Base-by-base conservation (phyloP, 2,113 vertebrate species). In the Merops nubicus region DNA sequence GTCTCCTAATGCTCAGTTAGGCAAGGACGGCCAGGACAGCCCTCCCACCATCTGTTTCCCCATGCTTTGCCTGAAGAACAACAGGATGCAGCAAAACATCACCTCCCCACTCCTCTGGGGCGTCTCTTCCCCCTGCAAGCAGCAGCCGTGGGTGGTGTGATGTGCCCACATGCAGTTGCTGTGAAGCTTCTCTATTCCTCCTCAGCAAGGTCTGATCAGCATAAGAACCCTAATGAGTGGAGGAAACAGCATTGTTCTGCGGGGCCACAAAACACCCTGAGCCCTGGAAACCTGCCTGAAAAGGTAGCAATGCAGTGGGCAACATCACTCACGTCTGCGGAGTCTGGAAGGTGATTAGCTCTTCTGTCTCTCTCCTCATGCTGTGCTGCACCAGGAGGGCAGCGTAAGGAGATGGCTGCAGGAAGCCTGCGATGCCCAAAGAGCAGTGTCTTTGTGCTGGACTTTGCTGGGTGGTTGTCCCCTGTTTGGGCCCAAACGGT, bases 81-180 rank as follows among this genome's bases (percentile, higher is more conserved):
- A 57, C 1, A 2, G 45, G 38, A 84, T 54, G 36, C 34, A 92
- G 56, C 54, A 63, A 65, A 84, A 50, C 28, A 42, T 25, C 47
- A 34, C 33, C n/a, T 78, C 50, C 6, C 47, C 2, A 9, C n/a
- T 77, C 67, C 15, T 26, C 43, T 0, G 0, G 54, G n/a, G 25
- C 4, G 4, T 56, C 40, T 33, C 29, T 84, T 17, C 59, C 51
- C 45, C n/a, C 47, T 26, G 45, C 26, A 79, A 56, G 72, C 48
- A 72, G 65, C 60, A 91, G 38, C 5, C 18, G 40, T 0, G 0
- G 50, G 87, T 0, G 15, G 77, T 91, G 73, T 34, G 62, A 87
- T 54, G 34, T 26, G 65, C 51, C 91, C 45, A 88, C 78, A 59
- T 36, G 18, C 73, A 65, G 73, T 43, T 87, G 60, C 80, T 73